Evolutionary conservation across 2,888 invertebrate species (phyloP), one percentile per base, ranked within the genome.

Genomic region (Acronicta psi): DNA sequence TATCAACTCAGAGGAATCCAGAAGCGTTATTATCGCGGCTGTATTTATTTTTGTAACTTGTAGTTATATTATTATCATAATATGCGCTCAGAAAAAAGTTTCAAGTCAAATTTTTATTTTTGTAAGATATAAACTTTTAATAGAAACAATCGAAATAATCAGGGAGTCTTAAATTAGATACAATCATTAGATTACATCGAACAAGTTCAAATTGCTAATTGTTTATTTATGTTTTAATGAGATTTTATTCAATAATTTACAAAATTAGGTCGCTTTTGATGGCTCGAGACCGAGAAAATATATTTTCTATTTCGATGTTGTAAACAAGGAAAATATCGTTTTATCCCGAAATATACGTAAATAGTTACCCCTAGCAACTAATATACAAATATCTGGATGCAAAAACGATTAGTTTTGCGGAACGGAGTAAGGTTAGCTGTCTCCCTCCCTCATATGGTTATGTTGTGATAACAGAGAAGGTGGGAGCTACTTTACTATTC

Each of bases 321-420:
- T 36, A 44, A 45, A 40, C 6, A 31, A 46, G 40, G n/a, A 45
- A 53, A 46, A 53, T 25, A 0, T 20, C 4, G 11, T 45, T 37
- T 61, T 75, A 51, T 76, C 75, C 73, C 34, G 14, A 66, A 60
- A 52, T 11, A 57, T 31, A 36, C 36, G 5, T 38, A 71, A 71
- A 49, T 54, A 69, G 71, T 44, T 51, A 76, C 76, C 72, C 76
- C 45, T 73, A 57, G 31, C 59, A 63, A 68, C 69, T 74, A 75
- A 75, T 67, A 52, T 51, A 75, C 62, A 67, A 70, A 75, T 73
- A 75, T 75, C 63, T 73, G 69, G 63, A 71, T 65, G 64, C 74
- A 73, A 73, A 75, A 71, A 62, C 66, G 54, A 77, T 74, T 69
- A 69, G 53, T 56, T 60, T 63, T 77, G 63, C 49, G 47, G 53